phyloP scores from a whole-genome alignment of 2,888 invertebrate genomes.

The Hipparchia semele region DNA sequence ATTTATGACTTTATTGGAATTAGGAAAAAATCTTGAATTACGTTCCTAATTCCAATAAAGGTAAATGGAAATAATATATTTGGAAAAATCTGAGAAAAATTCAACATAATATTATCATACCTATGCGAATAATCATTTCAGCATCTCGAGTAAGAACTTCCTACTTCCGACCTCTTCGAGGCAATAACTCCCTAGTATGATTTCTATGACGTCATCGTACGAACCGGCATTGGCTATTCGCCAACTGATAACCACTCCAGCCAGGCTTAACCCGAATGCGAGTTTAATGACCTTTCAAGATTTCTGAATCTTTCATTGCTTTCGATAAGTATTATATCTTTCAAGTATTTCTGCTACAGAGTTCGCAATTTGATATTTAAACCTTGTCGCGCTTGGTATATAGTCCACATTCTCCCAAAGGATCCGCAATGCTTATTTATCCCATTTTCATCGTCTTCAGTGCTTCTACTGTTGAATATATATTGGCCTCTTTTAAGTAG shows the following conservation, averaged over 20 bases:
- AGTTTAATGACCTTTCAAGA: slow-evolving; percentile 72
- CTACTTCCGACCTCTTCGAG: slow-evolving; percentile 33
- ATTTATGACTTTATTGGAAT: too few relatives aligned
- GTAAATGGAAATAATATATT: background rate
- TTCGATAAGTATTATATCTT: slow-evolving; percentile 47
- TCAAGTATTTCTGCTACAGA: slow-evolving; percentile 35
- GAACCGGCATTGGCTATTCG: slow-evolving; percentile 67
- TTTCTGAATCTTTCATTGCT: slow-evolving; percentile 55
- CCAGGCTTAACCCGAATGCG: slow-evolving; percentile 65
- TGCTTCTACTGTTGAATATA: too few relatives aligned
- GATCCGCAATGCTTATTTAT: background rate
- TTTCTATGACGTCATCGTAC: slow-evolving; percentile 61
- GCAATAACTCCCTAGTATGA: slow-evolving; percentile 41
- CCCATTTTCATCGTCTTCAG: too few relatives aligned
- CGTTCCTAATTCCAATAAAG: too few relatives aligned
- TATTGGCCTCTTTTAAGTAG: too few relatives aligned
- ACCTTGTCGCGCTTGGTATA: slow-evolving; percentile 3
- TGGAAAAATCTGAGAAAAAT: background rate
- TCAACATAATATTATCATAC: background rate
- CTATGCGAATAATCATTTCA: slow-evolving; percentile 12
- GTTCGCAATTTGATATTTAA: slow-evolving; percentile 17
- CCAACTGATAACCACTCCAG: slow-evolving; percentile 76
- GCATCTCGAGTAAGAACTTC: slow-evolving; percentile 22
- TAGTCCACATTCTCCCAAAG: background rate
- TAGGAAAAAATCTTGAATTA: too few relatives aligned